These are phyloP conservation scores for Microtus oregoni DNA, from an alignment of 2,113 vertebrate species.

Conservation along the genomic window DNA sequence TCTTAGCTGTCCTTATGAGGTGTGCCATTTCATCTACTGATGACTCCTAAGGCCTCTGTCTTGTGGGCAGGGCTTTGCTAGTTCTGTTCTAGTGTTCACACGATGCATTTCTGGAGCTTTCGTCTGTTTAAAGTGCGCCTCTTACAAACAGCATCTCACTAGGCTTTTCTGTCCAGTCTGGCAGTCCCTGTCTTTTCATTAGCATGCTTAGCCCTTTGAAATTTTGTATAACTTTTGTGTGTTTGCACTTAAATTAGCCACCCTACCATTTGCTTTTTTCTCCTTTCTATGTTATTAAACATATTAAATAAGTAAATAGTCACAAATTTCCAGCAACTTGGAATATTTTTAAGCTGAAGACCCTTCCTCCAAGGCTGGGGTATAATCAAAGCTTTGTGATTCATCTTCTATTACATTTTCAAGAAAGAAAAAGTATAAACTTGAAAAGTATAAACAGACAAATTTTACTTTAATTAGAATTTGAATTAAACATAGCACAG, in stretches of 20 bases:
- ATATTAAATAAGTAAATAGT: background rate
- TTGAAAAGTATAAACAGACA: background rate
- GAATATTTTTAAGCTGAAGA: conserved; percentile 34
- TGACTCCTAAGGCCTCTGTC: background rate
- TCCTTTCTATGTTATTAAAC: background rate
- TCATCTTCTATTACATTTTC: too few relatives aligned
- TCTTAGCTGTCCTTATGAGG: background rate
- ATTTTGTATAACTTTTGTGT: conserved; percentile 19
- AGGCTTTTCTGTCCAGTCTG: background rate
- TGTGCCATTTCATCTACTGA: background rate
- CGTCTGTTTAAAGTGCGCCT: conserved; percentile 21
- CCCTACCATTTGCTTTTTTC: background rate
- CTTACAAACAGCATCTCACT: background rate
- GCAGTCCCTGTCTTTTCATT: conserved; percentile 6
- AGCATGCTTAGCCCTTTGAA: background rate
- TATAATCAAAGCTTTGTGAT: conserved; percentile 7
- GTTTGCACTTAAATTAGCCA: conserved; percentile 32
- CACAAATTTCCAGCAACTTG: background rate
- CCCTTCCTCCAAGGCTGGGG: background rate
- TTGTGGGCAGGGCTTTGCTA: background rate
- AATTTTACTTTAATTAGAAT: background rate
- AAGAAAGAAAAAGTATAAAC: background rate
- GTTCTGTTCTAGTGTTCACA: background rate
- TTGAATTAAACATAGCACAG: conserved; percentile 23
- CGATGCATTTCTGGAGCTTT: background rate